Conservation (phyloP, 2,888 invertebrate genomes). For the Coecobrya sp. region DNA sequence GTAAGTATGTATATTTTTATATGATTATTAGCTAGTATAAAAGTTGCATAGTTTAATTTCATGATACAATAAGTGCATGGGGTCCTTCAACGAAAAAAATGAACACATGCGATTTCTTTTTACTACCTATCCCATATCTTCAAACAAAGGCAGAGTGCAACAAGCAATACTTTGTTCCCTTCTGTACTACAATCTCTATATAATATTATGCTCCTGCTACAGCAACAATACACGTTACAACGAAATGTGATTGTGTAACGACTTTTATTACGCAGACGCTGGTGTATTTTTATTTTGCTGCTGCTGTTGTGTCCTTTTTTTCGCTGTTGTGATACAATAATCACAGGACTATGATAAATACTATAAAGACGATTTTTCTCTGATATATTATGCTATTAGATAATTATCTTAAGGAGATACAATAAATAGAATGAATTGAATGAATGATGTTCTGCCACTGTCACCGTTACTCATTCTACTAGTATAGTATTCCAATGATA, state of each 20-base stretch:
- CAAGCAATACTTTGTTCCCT: neutral
- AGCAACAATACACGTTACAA: slow-evolving; percentile 27
- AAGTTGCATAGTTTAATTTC: no score
- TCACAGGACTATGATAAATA: slow-evolving; percentile 12
- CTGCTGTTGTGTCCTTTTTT: slow-evolving; percentile 14
- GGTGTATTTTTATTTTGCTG: slow-evolving; percentile 41
- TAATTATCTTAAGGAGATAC: slow-evolving; percentile 52
- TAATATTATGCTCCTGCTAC: neutral
- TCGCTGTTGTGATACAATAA: neutral
- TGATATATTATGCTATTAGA: slow-evolving; percentile 42
- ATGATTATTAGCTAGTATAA: neutral
- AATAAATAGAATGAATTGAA: slow-evolving; percentile 48
- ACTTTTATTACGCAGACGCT: slow-evolving; percentile 70
- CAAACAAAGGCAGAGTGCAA: neutral
- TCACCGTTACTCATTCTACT: neutral
- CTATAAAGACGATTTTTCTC: slow-evolving; percentile 18
- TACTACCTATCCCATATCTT: slow-evolving; percentile 1
- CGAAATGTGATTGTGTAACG: slow-evolving; percentile 67
- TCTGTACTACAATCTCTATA: slow-evolving; percentile 12
- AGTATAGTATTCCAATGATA: neutral
- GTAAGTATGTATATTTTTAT: slow-evolving; percentile 1
- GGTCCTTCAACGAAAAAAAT: slow-evolving; percentile 69
- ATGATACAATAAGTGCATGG: slow-evolving; percentile 53
- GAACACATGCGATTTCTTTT: slow-evolving; percentile 59
- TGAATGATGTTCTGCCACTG: slow-evolving; percentile 29